Conservation (phyloP, 2,113 vertebrate species). For the rat (Rattus norvegicus) region GRCr8 NC_086020.1:49475001-49475500, state of each 20-base stretch:
- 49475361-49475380: not conserved
- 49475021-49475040: no score
- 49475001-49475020: no score
- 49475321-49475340: not conserved
- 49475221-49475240: not conserved
- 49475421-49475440: not conserved
- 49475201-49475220: no score
- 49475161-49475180: no score
- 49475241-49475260: not conserved
- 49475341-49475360: not conserved
- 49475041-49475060: no score
- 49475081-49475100: no score
- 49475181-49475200: no score
- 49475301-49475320: not conserved
- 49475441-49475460: not conserved
- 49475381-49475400: not conserved
- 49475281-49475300: no score
- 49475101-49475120: no score
- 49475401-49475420: not conserved
- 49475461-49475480: not conserved
- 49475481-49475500: not conserved
- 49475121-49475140: no score
- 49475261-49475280: not conserved
- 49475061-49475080: no score
- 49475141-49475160: no score